Evolutionary conservation across 2,797 vertebrate species (phyloP).

Genomic region (Premnoplex brunnescens): DNA sequence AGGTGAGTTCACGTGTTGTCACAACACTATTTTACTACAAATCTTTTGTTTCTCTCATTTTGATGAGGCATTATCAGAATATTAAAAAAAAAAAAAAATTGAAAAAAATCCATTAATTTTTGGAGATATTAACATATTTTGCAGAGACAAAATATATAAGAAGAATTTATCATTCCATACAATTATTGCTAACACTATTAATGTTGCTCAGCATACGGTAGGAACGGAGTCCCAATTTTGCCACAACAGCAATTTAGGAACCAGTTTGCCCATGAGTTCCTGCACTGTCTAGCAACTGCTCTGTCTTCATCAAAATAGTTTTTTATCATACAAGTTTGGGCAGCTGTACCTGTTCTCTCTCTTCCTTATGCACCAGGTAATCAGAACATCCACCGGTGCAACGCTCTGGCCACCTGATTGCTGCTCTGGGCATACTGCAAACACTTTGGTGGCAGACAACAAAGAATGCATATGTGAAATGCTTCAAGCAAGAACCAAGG

Average conservation of each 20-base stretch:
- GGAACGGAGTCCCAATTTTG: background rate
- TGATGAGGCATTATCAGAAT: too few relatives aligned
- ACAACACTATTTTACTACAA: too few relatives aligned
- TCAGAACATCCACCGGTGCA: background rate
- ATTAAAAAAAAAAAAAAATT: too few relatives aligned
- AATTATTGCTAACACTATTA: background rate
- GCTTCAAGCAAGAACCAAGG: background rate
- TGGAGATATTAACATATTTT: background rate
- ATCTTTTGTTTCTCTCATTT: too few relatives aligned
- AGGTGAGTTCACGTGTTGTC: background rate
- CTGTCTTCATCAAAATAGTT: background rate
- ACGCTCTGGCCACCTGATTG: background rate
- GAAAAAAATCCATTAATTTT: background rate
- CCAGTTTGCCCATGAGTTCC: background rate
- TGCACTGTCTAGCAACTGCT: background rate
- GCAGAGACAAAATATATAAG: background rate
- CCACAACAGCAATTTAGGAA: background rate
- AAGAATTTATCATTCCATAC: background rate
- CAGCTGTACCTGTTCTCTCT: background rate
- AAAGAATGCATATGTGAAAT: background rate
- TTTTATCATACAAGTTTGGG: background rate
- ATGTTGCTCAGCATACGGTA: background rate
- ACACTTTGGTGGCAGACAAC: background rate
- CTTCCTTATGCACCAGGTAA: background rate
- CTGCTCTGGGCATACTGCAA: background rate